Evolutionary conservation across 2,888 invertebrate genomes (phyloP).

Genomic region (Coelopa pilipes): DNA sequence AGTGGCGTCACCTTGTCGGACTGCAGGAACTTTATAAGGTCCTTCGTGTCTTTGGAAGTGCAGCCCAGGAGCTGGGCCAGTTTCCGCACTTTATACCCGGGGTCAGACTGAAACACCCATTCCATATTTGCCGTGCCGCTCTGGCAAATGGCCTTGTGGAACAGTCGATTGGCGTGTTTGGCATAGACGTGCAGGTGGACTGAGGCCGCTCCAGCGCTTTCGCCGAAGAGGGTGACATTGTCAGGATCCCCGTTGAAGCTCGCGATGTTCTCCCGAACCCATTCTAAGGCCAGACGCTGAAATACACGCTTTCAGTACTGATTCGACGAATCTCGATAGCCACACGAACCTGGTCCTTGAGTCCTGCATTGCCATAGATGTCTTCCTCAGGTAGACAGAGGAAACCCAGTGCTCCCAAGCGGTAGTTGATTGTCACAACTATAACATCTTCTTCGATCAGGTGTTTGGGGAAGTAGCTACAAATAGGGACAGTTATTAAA

Average conservation of each 20-base stretch:
- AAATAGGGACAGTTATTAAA: not conserved
- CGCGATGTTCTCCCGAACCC: slow-evolving; percentile 66
- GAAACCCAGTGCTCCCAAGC: slow-evolving; percentile 63
- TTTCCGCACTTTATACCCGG: slow-evolving; percentile 50
- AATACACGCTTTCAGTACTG: not conserved
- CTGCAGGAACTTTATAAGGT: slow-evolving; percentile 51
- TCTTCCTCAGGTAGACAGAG: slow-evolving; percentile 60
- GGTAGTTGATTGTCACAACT: slow-evolving; percentile 63
- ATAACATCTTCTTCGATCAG: slow-evolving; percentile 62
- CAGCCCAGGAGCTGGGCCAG: slow-evolving; percentile 56
- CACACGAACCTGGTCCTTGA: slow-evolving; percentile 61
- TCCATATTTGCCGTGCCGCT: slow-evolving; percentile 63
- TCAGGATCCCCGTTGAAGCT: slow-evolving; percentile 67
- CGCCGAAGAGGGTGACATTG: slow-evolving; percentile 63
- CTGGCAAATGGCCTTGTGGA: slow-evolving; percentile 64
- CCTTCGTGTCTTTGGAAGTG: slow-evolving; percentile 42
- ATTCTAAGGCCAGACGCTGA: slow-evolving; percentile 67
- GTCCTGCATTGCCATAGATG: slow-evolving; percentile 62
- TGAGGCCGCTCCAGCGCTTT: slow-evolving; percentile 61
- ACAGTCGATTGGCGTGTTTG: slow-evolving; percentile 56
- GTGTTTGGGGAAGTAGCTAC: slow-evolving; percentile 59
- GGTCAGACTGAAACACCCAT: slow-evolving; percentile 60
- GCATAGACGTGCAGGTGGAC: slow-evolving; percentile 61
- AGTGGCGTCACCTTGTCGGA: slow-evolving; percentile 50
- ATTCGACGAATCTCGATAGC: no score